Evolutionary conservation across 2,888 invertebrate genomes (phyloP), one percentile per base, ranked within the genome.

Genomic region (Ramazzottius varieornatus): DNA sequence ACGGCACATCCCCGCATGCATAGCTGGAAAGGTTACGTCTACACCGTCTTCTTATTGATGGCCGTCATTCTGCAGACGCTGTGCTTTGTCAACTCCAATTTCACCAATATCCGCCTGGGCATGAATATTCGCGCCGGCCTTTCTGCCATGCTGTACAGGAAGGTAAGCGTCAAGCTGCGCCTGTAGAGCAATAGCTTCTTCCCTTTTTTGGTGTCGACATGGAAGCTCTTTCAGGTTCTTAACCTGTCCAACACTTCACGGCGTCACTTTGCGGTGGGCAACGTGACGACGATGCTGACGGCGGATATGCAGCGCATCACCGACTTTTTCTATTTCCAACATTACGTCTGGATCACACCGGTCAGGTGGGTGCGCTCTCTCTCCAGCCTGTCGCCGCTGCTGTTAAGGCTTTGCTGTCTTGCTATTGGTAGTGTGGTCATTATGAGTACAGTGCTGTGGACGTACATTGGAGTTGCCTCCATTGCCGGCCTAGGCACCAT

Each of bases 301-400:
- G 13, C 29, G n/a, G 54, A 54, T 29, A 29, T 29, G 29, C 54
- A 54, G 24, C 54, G 54, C 13, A 54, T 54, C 29, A 16, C 20
- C 29, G 54, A 54, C 29, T 54, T 54, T 24, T 24, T 54, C 54
- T 54, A 54, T 24, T 54, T 16, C 29, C 54, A 54, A 8, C 54
- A 54, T 29, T 54, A 54, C 29, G 54, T 54, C 54, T 54, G 54
- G 54, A 54, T 54, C 29, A 54, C 54, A 4, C 54, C 54, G 54
- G 13, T 54, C n/a, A 54, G 16, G 8, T n/a, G n/a, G n/a, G n/a
- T n/a, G n/a, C n/a, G n/a, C n/a, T n/a, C n/a, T n/a, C n/a, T n/a
- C n/a, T n/a, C n/a, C n/a, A n/a, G n/a, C n/a, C n/a, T n/a, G n/a
- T n/a, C n/a, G n/a, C n/a, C n/a, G n/a, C n/a, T n/a, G n/a, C n/a